Conservation (phyloP, 2,888 invertebrate species). For the Bimastos eiseni region DNA sequence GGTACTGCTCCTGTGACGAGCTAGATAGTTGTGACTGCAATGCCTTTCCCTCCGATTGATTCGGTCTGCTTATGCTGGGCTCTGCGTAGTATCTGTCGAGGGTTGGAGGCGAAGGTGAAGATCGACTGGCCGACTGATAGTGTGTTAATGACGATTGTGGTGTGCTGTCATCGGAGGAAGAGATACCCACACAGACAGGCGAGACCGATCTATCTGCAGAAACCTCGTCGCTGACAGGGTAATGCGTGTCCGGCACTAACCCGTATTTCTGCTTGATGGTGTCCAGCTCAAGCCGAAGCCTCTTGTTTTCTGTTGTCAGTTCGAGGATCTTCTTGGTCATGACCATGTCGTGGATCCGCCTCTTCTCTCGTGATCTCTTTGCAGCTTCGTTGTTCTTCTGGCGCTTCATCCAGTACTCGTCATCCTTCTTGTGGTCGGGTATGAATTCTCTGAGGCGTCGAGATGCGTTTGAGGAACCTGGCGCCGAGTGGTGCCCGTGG, state of each 20-base stretch:
- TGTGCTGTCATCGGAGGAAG: slow-evolving; percentile 16
- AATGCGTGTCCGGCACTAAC: slow-evolving; percentile 43
- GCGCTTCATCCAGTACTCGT: slow-evolving; percentile 94
- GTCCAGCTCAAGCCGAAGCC: slow-evolving; percentile 86
- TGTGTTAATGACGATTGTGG: neutral
- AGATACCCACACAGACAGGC: slow-evolving; percentile 14
- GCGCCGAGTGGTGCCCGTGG: neutral
- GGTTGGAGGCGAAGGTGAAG: neutral
- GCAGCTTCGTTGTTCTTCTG: slow-evolving; percentile 96
- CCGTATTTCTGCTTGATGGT: slow-evolving; percentile 82
- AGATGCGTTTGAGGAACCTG: neutral
- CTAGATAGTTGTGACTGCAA: neutral
- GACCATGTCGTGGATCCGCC: slow-evolving; percentile 94
- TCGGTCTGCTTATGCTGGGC: neutral
- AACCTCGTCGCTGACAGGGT: neutral
- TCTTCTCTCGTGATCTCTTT: slow-evolving; percentile 91
- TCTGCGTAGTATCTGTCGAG: slow-evolving; percentile 15
- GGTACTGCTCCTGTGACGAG: neutral
- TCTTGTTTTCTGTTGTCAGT: slow-evolving; percentile 91
- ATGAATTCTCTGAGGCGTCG: slow-evolving; percentile 95
- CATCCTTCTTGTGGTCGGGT: slow-evolving; percentile 93
- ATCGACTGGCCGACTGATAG: slow-evolving; percentile 2
- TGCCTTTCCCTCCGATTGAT: neutral
- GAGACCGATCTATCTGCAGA: neutral
- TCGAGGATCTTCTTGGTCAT: slow-evolving; percentile 90